These are phyloP conservation scores for Calameuta idolon DNA, from an alignment of 2,888 invertebrate genomes.

Conservation along the genomic window DNA sequence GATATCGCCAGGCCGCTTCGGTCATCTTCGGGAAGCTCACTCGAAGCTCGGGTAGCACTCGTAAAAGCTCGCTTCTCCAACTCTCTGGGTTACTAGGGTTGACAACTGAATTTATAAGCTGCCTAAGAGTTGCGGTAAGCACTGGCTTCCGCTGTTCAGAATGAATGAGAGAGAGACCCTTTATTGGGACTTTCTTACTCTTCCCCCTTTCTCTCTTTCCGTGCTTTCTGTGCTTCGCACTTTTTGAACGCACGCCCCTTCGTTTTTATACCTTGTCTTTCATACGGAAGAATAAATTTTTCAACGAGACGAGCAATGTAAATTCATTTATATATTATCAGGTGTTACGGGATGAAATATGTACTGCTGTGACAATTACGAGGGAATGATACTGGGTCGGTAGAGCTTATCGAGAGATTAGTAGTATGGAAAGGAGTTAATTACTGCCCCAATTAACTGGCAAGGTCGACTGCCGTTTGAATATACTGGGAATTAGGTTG, in stretches of 20 bases:
- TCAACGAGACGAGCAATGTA: not conserved
- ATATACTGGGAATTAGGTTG: not conserved
- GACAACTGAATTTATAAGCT: constrained; percentile 25
- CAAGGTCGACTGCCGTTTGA: not conserved
- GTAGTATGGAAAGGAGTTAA: not conserved
- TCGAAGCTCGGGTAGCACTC: constrained; percentile 14
- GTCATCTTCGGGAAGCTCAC: constrained; percentile 16
- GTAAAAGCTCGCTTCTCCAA: constrained; percentile 1
- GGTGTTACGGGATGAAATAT: not conserved
- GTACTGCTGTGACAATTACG: not conserved
- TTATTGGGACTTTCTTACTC: not conserved
- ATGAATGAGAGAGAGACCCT: not conserved
- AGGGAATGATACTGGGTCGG: not conserved
- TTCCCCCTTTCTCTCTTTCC: not conserved
- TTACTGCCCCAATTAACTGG: not conserved
- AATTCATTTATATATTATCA: not conserved
- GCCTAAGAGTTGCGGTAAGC: constrained; percentile 5
- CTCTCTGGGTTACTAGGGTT: constrained; percentile 19
- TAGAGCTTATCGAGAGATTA: not conserved
- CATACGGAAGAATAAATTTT: not conserved
- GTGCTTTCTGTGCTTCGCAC: not conserved
- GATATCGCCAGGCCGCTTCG: constrained; percentile 9
- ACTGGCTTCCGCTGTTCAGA: not conserved
- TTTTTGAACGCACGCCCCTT: not conserved
- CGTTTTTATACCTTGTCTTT: not conserved